Base-by-base conservation (phyloP, 1,140 invertebrate genomes). In the Musca domestica region DNA sequence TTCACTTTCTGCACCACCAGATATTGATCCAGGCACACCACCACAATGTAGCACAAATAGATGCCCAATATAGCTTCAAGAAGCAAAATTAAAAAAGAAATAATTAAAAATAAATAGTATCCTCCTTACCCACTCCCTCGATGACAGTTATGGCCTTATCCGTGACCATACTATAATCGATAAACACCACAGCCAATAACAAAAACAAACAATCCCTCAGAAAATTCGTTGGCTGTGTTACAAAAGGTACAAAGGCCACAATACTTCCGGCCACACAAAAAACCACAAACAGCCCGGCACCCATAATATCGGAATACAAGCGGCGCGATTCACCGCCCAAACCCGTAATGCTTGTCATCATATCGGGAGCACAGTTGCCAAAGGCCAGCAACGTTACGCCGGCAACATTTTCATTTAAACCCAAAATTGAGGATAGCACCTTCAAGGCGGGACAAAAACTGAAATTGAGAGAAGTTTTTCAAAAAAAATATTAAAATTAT, bases 321-420 rank as follows among this genome's bases (percentile, higher is more conserved):
- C 82, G 82, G 54, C 83, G 77, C 48, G 68, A 73, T 67, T 75
- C 74, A 72, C 83, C 78, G 76, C 84, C 73, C 56, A 82, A 74
- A 58, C 83, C 79, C 64, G 85, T 83, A 58, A 90, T 68, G n/a
- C 88, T 87, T 48, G 88, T 89, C 76, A 93, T 91, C 46, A 93
- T 85, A 79, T 93, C 91, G 7, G 90, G 87, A 7, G 91, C 88
- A 30, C 90, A 90, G 83, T 93, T 93, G n/a, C 91, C 92, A 79
- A 93, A 91, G 0, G 91, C 91, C 73, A 93, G 75, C 71, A 93
- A 86, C 23, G 91, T 93, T 5, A 92, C 90, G 7, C 91, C 91
- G 34, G 91, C 91, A 71, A 93, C 84, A 77, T 89, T 92, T 72
- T 92, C 88, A 69, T 89, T 91, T 67, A 93, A 81, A 48, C 82